Evolutionary conservation across 2,797 vertebrate genomes (phyloP).

Genomic region (Danio albolineatus): DNA sequence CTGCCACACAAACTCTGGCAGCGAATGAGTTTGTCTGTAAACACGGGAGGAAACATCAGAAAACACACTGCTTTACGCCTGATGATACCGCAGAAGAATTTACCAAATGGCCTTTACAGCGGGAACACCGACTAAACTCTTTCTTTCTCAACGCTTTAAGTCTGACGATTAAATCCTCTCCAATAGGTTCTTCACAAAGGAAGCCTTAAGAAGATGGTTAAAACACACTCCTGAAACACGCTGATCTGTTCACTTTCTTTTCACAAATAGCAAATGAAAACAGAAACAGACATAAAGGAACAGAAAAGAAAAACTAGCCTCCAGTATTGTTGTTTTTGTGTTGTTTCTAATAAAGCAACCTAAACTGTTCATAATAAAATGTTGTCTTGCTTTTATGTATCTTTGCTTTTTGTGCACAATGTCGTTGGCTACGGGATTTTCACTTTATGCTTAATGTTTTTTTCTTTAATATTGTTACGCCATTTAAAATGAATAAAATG

Average conservation of each 20-base stretch:
- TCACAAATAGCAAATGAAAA: no score
- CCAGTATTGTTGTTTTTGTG: not conserved
- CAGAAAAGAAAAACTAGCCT: not conserved
- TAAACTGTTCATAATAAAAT: not conserved
- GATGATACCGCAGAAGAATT: not conserved
- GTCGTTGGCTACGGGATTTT: not conserved
- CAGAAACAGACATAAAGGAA: no score
- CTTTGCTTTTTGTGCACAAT: not conserved
- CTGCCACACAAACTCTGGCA: constrained; percentile 4
- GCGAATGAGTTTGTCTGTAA: not conserved
- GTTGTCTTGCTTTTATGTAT: no score
- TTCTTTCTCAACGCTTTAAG: not conserved
- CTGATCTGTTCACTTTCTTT: no score
- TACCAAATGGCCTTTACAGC: not conserved
- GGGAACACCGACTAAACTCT: not conserved
- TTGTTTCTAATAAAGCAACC: not conserved
- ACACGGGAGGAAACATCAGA: not conserved
- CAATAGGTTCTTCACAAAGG: not conserved
- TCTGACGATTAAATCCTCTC: not conserved
- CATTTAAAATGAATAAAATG: not conserved
- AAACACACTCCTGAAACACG: no score
- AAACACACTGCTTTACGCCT: not conserved
- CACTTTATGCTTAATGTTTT: not conserved
- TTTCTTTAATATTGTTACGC: not conserved
- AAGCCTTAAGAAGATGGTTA: no score